phyloP scores from a whole-genome alignment of 1,140 invertebrate species.

The Mya arenaria region DNA sequence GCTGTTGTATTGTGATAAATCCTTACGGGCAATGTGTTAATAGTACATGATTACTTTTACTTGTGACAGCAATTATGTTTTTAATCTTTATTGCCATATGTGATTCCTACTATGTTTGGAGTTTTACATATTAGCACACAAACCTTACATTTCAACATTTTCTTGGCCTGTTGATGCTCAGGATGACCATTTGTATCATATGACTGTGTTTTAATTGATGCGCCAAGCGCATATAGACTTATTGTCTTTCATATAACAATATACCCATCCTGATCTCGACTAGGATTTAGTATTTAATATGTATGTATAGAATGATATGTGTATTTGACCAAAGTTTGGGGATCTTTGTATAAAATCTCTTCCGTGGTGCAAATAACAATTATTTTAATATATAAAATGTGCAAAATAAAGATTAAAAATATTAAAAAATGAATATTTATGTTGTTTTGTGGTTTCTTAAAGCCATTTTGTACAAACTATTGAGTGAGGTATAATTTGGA shows the following conservation, averaged over 20 bases:
- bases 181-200: conserved; percentile 43
- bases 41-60: conserved; percentile 39
- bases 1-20: conserved; percentile 48
- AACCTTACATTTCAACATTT: background rate
- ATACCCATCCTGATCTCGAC: conserved; percentile 52
- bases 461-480: background rate
- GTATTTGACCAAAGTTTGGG: conserved; percentile 53
- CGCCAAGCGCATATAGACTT: conserved; percentile 38
- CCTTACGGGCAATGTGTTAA: conserved; percentile 17
- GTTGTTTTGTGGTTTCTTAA: background rate
- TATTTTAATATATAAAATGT: conserved; percentile 60
- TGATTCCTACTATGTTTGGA: conserved; percentile 49
- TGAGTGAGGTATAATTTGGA: too few species aligned
- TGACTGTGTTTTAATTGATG: conserved; percentile 44
- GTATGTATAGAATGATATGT: conserved; percentile 53
- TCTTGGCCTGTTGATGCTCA: conserved; percentile 37
- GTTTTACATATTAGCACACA: background rate
- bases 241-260: conserved; percentile 51
- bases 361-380: conserved; percentile 37
- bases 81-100: conserved; percentile 53
- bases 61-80: conserved; percentile 37
- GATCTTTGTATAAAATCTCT: conserved; percentile 16
- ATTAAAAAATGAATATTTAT: conserved; percentile 38
- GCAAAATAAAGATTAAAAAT: conserved; percentile 55
- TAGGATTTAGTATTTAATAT: conserved; percentile 47